Base-by-base conservation (phyloP, 2,797 vertebrate genomes). In the Sebastes hubbsi region DNA sequence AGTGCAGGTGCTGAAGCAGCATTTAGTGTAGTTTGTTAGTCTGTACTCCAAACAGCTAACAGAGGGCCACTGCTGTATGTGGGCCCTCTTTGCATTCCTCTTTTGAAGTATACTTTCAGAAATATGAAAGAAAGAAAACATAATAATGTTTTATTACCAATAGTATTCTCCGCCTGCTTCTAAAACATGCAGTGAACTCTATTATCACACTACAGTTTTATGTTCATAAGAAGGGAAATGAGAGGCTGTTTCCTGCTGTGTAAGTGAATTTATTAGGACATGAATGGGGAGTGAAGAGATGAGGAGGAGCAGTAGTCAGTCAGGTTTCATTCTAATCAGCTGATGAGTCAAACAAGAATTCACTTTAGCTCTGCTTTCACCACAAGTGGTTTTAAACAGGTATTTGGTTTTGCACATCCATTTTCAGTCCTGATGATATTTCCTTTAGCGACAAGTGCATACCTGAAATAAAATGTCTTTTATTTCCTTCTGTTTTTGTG, bases 1-100 rank as follows among this genome's bases (percentile, higher is more conserved):
- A 92, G 77, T 91, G 85, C 75, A 89, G 87, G 29, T 90, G 90
- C 91, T 91, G 88, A 93, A 64, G 10, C 88, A 81, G 87, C 91
- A 54, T 52, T 80, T 72, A 64, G 29, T 81, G 52, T 13, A 3
- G 68, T 42, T 66, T 76, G 70, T 73, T 16, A 4, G 65, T 8
- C 22, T 61, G n/a, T 8, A 12, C 61, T 65, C 62, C 72, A 77
- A 61, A 78, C 69, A 63, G 6, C 20, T n/a, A n/a, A n/a, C n/a
- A n/a, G n/a, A n/a, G n/a, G n/a, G n/a, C 7, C 58, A 16, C 46
- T 8, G n/a, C 13, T 64, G 42, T 72, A 65, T 77, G 13, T 30
- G 30, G 18, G 67, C 58, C 20, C 30, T 29, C 58, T 64, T 55
- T 84, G 62, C 38, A 9, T 77, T 36, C 27, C 27, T 70, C 8